Base-by-base conservation (phyloP, 2,797 vertebrate species). In the Gambusia yucatana region DNA sequence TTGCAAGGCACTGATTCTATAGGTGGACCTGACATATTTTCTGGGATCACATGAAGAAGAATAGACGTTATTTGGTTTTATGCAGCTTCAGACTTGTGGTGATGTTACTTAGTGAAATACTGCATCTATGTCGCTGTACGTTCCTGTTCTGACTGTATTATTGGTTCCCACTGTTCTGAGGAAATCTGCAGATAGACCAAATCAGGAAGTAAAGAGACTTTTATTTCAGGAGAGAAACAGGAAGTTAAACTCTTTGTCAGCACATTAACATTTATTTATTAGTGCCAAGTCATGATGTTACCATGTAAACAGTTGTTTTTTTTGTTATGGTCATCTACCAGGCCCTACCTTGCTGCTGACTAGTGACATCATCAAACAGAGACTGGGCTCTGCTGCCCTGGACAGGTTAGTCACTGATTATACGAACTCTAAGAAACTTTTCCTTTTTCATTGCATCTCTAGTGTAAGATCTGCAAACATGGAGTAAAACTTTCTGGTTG, bases 341-440 rank as follows among this genome's bases (percentile, higher is more conserved):
- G 98, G 98, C 63, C 97, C 97, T 16, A 94, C 96, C 43, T 91
- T 97, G 65, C 96, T 99, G 72, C 95, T 99, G 90, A 98, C 96
- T 86, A 99, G 97, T 75, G 98, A 98, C 89, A 97, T 92, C 94
- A 97, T 98, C 92, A 98, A 96, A 85, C 97, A 97, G 90, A 95
- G 95, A 36, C 96, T 99, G 0, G 98, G 98, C 61, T 93, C 96
- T 11, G 97, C 97, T 17, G 98, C 98, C 0, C 94, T 99, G 41
- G 98, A 99, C 95, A 98, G 97, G 98, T 99, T 84, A 14, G 48
- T 33, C 11, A 46, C 4, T 33, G 33, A 46, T 39, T 43, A 4
- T 1, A 8, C 3, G 14, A 75, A 47, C 25, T 61, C 52, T 77
- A 16, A 59, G 28, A 59, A n/a, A n/a, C 22, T 55, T 55, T n/a